Evolutionary conservation across 2,113 vertebrate species (phyloP).

Genomic region (Hepsetus odoe): DNA sequence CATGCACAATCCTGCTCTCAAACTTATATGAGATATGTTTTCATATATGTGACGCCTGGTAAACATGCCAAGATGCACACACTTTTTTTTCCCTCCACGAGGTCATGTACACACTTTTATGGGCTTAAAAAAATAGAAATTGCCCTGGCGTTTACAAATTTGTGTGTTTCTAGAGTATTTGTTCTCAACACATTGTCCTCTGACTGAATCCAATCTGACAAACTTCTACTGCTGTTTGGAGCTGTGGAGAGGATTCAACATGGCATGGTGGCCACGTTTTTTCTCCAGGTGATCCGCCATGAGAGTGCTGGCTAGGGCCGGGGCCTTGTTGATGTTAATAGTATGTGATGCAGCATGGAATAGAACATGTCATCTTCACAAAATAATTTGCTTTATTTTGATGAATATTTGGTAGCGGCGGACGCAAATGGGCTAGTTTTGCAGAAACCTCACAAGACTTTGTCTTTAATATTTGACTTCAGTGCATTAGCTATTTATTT

Average conservation of each 20-base stretch:
- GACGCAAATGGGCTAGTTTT: slow-evolving; percentile 23
- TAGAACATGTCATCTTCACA: background rate
- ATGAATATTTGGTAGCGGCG: slow-evolving; percentile 45
- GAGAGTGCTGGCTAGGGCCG: background rate
- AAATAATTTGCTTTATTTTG: slow-evolving; percentile 14
- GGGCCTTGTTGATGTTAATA: slow-evolving; percentile 20
- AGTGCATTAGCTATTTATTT: slow-evolving; percentile 2
- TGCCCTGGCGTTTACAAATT: background rate
- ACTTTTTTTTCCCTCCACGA: background rate
- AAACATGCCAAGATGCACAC: background rate
- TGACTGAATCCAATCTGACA: slow-evolving; percentile 40
- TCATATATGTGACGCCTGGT: no score
- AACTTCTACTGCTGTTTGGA: slow-evolving; percentile 21
- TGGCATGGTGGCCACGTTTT: slow-evolving; percentile 8
- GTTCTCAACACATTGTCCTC: background rate
- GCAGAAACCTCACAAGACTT: background rate
- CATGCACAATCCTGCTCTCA: no score
- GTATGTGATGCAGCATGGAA: slow-evolving; percentile 4
- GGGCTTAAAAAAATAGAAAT: background rate
- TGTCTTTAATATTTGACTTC: slow-evolving; percentile 51
- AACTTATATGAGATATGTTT: no score
- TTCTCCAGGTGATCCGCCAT: slow-evolving; percentile 1
- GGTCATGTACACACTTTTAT: background rate
- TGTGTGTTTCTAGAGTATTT: background rate
- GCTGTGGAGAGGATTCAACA: background rate